These are phyloP conservation scores for Myotis myotis DNA, from an alignment of 2,797 vertebrate genomes.

Conservation along the genomic window DNA sequence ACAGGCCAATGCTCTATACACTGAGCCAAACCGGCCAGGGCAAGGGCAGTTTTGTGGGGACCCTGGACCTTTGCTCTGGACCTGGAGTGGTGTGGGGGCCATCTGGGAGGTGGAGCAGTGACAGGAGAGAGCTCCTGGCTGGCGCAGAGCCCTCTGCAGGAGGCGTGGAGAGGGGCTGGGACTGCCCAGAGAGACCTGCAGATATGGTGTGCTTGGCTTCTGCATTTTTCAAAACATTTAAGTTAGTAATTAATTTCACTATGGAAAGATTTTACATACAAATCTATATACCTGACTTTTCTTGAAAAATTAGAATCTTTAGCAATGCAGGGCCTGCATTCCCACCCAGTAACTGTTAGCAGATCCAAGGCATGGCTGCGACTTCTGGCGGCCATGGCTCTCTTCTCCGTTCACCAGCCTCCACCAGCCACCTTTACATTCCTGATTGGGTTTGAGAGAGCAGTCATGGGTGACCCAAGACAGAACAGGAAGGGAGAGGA, in stretches of 20 bases:
- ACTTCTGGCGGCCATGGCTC: accelerated
- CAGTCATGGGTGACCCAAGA: neutral
- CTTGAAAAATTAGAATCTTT: neutral
- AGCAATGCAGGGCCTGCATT: neutral
- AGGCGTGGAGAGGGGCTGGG: neutral
- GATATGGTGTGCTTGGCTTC: neutral
- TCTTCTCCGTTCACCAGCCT: neutral
- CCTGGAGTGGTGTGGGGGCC: neutral
- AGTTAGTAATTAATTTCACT: neutral
- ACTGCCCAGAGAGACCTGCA: neutral
- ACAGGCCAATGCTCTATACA: neutral
- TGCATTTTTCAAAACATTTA: neutral
- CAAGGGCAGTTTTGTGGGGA: neutral
- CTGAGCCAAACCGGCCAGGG: neutral
- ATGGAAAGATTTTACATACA: neutral
- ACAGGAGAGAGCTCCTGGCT: neutral
- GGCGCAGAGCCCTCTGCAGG: neutral
- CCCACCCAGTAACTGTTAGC: neutral
- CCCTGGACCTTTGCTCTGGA: neutral
- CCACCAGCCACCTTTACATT: neutral
- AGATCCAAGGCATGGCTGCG: neutral
- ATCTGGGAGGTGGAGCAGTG: neutral
- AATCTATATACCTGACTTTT: neutral
- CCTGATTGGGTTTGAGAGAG: neutral
- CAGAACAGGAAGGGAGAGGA: neutral